These are phyloP conservation scores for Cosmia pyralina DNA, from an alignment of 2,888 invertebrate species.

Conservation along the genomic window DNA sequence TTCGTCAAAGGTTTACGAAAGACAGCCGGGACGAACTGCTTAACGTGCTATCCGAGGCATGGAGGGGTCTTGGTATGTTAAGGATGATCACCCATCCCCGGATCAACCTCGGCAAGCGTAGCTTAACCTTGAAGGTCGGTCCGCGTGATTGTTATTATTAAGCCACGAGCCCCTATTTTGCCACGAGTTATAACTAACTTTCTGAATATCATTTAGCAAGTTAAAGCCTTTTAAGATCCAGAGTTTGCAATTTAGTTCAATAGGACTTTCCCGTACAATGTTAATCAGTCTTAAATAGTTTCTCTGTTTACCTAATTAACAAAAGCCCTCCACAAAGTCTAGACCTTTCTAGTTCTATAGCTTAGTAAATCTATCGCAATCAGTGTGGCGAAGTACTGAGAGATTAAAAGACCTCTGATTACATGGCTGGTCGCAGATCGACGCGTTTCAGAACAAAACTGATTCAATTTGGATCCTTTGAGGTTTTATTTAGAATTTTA, in stretches of 20 bases:
- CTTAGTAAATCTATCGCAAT: constrained; percentile 17
- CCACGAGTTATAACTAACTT: neutral
- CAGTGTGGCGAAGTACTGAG: constrained; percentile 14
- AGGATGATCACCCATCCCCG: no score
- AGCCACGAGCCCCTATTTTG: no score
- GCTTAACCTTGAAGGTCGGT: no score
- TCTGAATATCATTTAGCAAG: neutral
- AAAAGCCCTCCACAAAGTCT: neutral
- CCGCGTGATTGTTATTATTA: no score
- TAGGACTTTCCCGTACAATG: neutral
- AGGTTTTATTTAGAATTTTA: constrained; percentile 17
- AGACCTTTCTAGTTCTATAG: neutral
- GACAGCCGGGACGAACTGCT: no score
- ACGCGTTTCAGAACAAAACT: constrained; percentile 11
- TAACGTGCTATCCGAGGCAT: no score
- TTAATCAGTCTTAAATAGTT: neutral
- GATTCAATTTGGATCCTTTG: constrained; percentile 23
- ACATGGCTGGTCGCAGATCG: constrained; percentile 4
- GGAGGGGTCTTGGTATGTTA: no score
- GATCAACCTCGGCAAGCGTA: no score
- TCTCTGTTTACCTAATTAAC: constrained; percentile 10
- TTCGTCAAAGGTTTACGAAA: no score
- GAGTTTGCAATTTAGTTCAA: neutral
- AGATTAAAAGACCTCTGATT: constrained; percentile 13
- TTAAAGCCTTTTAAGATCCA: neutral